Conservation (phyloP, 2,888 invertebrate genomes). For the Drosophila kuntzei region DNA sequence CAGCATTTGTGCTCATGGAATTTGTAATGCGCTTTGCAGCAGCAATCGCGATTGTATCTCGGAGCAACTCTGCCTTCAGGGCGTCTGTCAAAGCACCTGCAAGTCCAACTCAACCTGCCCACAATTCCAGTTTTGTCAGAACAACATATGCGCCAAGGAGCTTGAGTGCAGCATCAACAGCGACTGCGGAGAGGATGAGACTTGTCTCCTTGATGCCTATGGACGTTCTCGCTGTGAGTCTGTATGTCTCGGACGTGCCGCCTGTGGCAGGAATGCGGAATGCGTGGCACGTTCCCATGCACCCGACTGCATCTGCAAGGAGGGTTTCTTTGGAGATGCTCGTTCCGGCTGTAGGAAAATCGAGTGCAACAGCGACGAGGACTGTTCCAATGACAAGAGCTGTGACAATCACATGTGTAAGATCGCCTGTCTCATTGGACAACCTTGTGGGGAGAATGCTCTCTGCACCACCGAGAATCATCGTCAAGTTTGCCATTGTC, state of each 20-base stretch:
- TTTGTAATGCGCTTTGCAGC: conserved; percentile 92
- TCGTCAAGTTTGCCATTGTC: conserved; percentile 92
- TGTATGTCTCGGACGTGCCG: conserved; percentile 89
- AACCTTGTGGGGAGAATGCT: conserved; percentile 94
- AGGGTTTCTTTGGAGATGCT: conserved; percentile 93
- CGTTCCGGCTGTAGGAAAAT: conserved; percentile 92
- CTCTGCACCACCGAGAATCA: conserved; percentile 94
- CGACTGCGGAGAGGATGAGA: conserved; percentile 91
- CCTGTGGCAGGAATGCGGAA: conserved; percentile 93
- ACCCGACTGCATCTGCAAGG: conserved; percentile 91
- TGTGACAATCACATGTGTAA: conserved; percentile 94
- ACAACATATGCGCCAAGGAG: conserved; percentile 94
- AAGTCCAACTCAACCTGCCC: conserved; percentile 92
- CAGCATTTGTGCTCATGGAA: conserved; percentile 92
- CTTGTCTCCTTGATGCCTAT: conserved; percentile 89
- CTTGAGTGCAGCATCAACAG: conserved; percentile 90
- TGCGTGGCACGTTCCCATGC: conserved; percentile 91
- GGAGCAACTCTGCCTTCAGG: conserved; percentile 94
- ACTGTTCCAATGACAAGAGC: conserved; percentile 93
- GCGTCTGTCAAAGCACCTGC: conserved; percentile 94
- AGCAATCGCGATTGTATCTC: conserved; percentile 93
- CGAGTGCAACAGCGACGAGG: conserved; percentile 90
- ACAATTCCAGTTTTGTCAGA: conserved; percentile 93
- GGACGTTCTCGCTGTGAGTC: conserved; percentile 92
- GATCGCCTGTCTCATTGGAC: conserved; percentile 93